Evolutionary conservation across 1,140 invertebrate species (phyloP).

Genomic region (Diachasma alloeum): DNA sequence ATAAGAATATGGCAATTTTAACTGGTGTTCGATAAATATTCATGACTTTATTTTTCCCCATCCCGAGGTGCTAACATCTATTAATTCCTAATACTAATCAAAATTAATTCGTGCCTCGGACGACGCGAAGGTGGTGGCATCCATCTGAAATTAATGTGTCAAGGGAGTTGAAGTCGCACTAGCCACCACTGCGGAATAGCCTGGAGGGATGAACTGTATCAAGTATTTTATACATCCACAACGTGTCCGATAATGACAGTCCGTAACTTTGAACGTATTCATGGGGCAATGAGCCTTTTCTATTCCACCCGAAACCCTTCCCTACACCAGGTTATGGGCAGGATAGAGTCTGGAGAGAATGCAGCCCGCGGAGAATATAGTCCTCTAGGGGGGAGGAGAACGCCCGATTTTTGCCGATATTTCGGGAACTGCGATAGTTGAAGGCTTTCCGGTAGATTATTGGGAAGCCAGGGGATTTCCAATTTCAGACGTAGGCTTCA

Average conservation of each 20-base stretch:
- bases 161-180: slow-evolving; percentile 8
- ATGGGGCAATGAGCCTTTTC: not conserved
- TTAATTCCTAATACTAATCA: slow-evolving; percentile 23
- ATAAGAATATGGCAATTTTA: not conserved
- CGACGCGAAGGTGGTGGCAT: not conserved
- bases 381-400: too few relatives aligned
- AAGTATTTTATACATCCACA: not conserved
- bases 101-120: slow-evolving; percentile 15
- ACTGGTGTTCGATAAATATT: not conserved
- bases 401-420: too few relatives aligned
- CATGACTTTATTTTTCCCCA: not conserved
- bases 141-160: slow-evolving; percentile 14
- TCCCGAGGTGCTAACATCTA: not conserved
- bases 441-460: too few relatives aligned
- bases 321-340: not conserved
- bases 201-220: slow-evolving; percentile 10
- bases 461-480: too few relatives aligned
- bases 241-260: not conserved
- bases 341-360: too few relatives aligned
- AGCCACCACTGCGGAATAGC: slow-evolving; percentile 13
- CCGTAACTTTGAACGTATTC: not conserved
- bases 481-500: too few relatives aligned
- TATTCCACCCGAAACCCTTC: not conserved
- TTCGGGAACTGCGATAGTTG: too few relatives aligned
- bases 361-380: too few relatives aligned